Conservation (phyloP, 2,888 invertebrate genomes). For the Tipula unca region DNA sequence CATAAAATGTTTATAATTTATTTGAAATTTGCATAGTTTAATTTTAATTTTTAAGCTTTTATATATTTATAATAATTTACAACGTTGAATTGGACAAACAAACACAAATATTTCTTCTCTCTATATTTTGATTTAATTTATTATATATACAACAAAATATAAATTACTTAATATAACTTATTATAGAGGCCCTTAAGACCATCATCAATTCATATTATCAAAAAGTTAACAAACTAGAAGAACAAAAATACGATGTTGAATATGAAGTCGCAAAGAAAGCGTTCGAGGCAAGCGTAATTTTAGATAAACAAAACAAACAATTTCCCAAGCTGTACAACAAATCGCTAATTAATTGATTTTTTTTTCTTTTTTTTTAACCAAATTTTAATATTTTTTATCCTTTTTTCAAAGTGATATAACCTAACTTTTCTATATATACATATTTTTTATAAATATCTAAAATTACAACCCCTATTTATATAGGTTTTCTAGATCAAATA, state of each 20-base stretch:
- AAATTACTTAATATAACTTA: constrained; percentile 18
- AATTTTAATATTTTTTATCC: constrained; percentile 15
- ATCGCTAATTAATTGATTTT: constrained; percentile 2
- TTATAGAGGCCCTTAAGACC: constrained; percentile 37
- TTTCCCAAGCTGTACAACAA: constrained; percentile 14
- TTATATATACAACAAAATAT: constrained; percentile 20
- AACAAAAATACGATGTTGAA: constrained; percentile 94
- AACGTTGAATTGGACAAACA: background rate
- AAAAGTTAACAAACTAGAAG: constrained; percentile 40
- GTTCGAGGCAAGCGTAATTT: constrained; percentile 68
- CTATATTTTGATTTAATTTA: background rate
- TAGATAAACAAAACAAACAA: constrained; percentile 18
- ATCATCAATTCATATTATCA: constrained; percentile 37
- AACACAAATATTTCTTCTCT: background rate
- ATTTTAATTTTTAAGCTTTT: too few relatives aligned
- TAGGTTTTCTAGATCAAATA: background rate
- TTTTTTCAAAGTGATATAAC: background rate
- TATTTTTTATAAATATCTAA: background rate
- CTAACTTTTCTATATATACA: background rate
- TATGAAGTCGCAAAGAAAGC: constrained; percentile 92
- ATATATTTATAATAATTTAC: background rate
- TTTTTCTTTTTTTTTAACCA: background rate
- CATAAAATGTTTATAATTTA: background rate
- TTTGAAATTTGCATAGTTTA: background rate
- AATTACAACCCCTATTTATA: background rate